Evolutionary conservation across 2,113 vertebrate genomes (phyloP).

Genomic region (Pollimyrus isidori): DNA sequence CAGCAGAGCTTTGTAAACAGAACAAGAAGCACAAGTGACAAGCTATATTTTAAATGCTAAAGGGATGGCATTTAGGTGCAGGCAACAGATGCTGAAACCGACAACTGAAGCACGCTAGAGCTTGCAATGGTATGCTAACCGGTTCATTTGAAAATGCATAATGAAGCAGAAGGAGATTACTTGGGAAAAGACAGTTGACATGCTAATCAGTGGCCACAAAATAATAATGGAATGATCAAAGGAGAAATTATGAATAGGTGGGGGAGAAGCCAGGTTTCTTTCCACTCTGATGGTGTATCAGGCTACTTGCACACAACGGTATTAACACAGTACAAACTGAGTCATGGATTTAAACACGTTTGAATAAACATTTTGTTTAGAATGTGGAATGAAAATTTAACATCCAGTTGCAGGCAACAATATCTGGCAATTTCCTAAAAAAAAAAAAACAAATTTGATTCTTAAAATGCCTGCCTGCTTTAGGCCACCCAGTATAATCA

Average conservation of each 20-base stretch:
- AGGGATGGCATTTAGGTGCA: background rate
- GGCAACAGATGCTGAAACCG: background rate
- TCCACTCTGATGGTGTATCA: background rate
- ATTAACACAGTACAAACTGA: background rate
- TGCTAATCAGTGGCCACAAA: background rate
- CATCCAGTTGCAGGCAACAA: background rate
- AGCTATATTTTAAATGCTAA: background rate
- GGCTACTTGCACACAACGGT: background rate
- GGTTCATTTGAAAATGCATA: background rate
- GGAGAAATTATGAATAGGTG: background rate
- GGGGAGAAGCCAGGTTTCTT: background rate
- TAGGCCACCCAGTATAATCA: background rate
- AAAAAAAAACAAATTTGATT: background rate
- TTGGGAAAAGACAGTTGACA: background rate
- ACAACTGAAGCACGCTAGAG: background rate
- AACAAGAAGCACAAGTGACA: background rate
- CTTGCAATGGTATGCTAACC: background rate
- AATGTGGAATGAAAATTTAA: background rate
- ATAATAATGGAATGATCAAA: background rate
- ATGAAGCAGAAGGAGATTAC: background rate
- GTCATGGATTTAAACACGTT: background rate
- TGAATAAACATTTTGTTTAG: background rate
- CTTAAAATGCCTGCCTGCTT: background rate
- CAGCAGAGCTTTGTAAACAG: constrained; percentile 1
- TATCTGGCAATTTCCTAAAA: background rate